phyloP scores from a whole-genome alignment of 64 coral and sea anemone species.

The Pocillopora damicornis region DNA sequence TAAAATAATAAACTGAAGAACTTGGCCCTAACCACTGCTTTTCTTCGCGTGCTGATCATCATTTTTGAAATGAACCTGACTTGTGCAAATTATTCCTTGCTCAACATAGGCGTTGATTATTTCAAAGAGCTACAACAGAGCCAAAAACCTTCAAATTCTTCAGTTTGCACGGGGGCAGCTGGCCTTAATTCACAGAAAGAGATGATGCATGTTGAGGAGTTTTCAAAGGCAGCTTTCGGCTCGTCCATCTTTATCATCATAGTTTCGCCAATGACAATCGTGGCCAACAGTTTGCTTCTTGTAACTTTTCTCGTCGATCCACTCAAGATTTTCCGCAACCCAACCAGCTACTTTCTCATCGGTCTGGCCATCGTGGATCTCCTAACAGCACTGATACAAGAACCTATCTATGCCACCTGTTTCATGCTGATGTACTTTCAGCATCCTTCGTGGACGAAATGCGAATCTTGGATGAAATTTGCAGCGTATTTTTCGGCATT shows the following conservation, averaged over 20 bases:
- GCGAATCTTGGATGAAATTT: neutral
- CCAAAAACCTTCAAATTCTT: neutral
- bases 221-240: neutral
- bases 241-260: constrained; percentile 18
- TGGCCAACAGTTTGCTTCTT: constrained; percentile 46
- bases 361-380: constrained; percentile 52
- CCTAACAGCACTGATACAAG: constrained; percentile 28
- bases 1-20: too few species aligned
- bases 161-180: neutral
- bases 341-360: constrained; percentile 51
- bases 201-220: neutral
- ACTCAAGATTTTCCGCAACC: constrained; percentile 41
- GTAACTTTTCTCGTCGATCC: constrained; percentile 37
- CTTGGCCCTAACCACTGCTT: too few species aligned
- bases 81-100: neutral
- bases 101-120: neutral
- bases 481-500: neutral
- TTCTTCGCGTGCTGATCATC: too few species aligned
- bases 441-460: neutral
- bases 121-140: neutral
- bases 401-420: constrained; percentile 30
- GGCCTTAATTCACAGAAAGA: neutral
- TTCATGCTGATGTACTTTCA: neutral
- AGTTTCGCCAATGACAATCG: constrained; percentile 18
- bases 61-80: neutral